Evolutionary conservation across 2,797 vertebrate species (phyloP).

Genomic region (Serranus cabrilla): DNA sequence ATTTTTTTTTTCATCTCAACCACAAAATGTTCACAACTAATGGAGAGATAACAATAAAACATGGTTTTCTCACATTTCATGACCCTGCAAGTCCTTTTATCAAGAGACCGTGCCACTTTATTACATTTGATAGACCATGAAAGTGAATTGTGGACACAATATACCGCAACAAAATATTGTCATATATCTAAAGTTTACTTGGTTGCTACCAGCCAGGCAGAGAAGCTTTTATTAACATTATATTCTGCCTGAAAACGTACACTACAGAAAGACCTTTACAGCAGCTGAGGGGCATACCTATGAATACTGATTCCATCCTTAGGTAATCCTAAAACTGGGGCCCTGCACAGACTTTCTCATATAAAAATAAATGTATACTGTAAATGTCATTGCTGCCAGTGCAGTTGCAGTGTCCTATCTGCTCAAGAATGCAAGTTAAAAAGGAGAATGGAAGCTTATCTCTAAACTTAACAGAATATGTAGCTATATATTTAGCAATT

Average conservation of each 20-base stretch:
- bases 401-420: background rate
- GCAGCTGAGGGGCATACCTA: conserved; percentile 18
- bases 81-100: conserved; percentile 36
- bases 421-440: conserved; percentile 10
- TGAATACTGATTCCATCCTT: conserved; percentile 40
- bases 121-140: conserved; percentile 43
- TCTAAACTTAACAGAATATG: background rate
- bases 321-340: conserved; percentile 30
- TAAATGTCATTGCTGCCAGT: conserved; percentile 17
- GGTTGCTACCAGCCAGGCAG: conserved; percentile 16
- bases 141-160: conserved; percentile 25
- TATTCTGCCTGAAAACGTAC: conserved; percentile 27
- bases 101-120: conserved; percentile 24
- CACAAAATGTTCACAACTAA: conserved; percentile 29
- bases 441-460: background rate
- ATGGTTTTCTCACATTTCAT: conserved; percentile 10
- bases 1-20: background rate
- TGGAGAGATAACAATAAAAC: conserved; percentile 16
- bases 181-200: conserved; percentile 9
- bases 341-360: conserved; percentile 4
- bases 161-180: conserved; percentile 32
- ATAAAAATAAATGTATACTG: conserved; percentile 17
- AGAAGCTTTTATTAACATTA: conserved; percentile 50
- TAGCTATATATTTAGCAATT: background rate
- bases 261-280: conserved; percentile 39